These are phyloP conservation scores for Heliangelus exortis DNA, from an alignment of 2,797 vertebrate genomes.

Conservation along the genomic window DNA sequence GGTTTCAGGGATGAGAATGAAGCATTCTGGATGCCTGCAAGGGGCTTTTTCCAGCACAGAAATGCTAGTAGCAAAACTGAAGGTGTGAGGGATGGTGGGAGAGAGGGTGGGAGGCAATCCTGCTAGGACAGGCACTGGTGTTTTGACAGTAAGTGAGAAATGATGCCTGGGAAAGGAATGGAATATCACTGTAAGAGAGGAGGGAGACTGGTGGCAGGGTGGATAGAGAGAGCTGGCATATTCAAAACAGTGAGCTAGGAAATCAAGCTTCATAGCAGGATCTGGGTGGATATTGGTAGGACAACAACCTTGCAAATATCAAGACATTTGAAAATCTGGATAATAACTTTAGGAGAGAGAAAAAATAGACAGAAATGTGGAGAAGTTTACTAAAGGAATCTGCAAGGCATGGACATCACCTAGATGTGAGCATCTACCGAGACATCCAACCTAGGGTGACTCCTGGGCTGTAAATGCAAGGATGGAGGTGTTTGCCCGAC, in stretches of 20 bases:
- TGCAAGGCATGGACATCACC: fast-evolving
- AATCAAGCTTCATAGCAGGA: not conserved
- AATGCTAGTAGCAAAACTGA: not conserved
- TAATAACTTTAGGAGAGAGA: not conserved
- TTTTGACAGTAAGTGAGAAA: constrained; percentile 42
- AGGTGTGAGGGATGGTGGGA: not conserved
- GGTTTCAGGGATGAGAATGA: not conserved
- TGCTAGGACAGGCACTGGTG: constrained; percentile 10
- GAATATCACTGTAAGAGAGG: not conserved
- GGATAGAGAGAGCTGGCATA: not conserved
- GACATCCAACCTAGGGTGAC: not conserved
- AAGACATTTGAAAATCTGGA: not conserved
- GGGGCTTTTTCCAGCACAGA: not conserved
- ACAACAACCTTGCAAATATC: not conserved
- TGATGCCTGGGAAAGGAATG: not conserved
- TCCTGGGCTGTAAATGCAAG: not conserved
- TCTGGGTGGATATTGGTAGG: not conserved
- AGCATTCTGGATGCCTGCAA: not conserved
- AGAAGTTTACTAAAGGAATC: not conserved
- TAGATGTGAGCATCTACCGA: not conserved
- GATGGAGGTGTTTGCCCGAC: not conserved
- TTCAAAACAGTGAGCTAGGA: not conserved
- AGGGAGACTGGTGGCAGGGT: not conserved
- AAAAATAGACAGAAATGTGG: not conserved
- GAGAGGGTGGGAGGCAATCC: constrained; percentile 30